Evolutionary conservation across 2,888 invertebrate genomes (phyloP).

Genomic region (Temnothorax ravouxi): DNA sequence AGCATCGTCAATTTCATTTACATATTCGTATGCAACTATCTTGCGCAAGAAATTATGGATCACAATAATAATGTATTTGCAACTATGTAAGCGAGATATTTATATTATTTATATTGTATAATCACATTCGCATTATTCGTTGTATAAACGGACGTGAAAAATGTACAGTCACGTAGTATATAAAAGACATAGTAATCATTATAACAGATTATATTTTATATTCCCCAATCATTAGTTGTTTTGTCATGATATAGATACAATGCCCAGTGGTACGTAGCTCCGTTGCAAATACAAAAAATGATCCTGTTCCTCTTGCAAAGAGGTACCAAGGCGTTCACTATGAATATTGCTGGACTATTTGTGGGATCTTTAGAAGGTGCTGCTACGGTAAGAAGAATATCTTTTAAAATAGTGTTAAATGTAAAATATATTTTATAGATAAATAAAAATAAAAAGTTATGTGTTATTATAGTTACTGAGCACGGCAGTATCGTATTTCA

Average conservation of each 20-base stretch:
- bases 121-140: background rate
- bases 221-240: no score
- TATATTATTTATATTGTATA: no score
- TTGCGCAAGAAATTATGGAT: conserved; percentile 9
- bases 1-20: no score
- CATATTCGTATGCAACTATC: background rate
- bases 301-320: conserved; percentile 14
- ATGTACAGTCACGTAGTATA: background rate
- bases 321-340: background rate
- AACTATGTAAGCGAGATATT: background rate
- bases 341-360: background rate
- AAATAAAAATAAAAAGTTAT: background rate
- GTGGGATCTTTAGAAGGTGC: background rate
- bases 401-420: background rate
- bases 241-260: background rate
- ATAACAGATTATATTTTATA: background rate
- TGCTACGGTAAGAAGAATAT: background rate
- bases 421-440: background rate
- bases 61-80: conserved; percentile 5
- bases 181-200: background rate
- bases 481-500: background rate
- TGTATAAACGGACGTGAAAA: background rate
- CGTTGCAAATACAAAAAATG: background rate
- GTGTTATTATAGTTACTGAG: background rate
- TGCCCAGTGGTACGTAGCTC: background rate